Evolutionary conservation across 2,113 vertebrate species (phyloP), one percentile per base, ranked within the genome.

Genomic region (Nipponia nippon): DNA sequence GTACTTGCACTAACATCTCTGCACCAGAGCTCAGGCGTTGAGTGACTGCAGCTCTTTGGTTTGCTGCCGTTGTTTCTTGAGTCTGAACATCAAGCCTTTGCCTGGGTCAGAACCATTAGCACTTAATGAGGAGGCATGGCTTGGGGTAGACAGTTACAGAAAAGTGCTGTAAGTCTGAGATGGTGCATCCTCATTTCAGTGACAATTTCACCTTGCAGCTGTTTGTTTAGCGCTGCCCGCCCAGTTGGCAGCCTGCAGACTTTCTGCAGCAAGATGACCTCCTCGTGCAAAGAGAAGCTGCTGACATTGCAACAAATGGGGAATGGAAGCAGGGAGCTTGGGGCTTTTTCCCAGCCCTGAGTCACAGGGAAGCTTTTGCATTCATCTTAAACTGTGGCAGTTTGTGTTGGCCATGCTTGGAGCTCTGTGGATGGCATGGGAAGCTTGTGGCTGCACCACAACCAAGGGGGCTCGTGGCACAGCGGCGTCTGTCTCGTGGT

Each of bases 401-500:
- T 87, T 91, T 83, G 58, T 61, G 67, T 26, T 84, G 59, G 88
- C 44, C 26, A 0, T 15, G 26, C 46, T 82, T 46, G 69, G 61
- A 62, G 30, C 59, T 44, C 27, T 3, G 16, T 30, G 62, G 65
- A 29, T 63, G 38, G 12, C 2, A 1, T 20, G 56, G 42, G 75
- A n/a, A 49, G 50, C 23, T 46, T 47, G 22, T 32, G 67, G 56
- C 71, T 71, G 44, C 12, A 7, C 23, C 46, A 42, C 38, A 72
- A 25, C 47, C 52, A 36, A 7, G 46, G 4, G 26, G 66, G n/a
- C 40, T 69, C 11, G 67, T 76, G 62, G 42, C 44, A 38, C 1
- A 0, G 36, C 0, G 0, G 11, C 19, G 10, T 82, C 42, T 89
- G 50, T 44, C 16, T 81, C 3, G 1, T 34, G 63, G 32, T 58